A percentile compares a stretch with the other conserved stretches of the same genome.
Evolutionary conservation across 1,140 invertebrate species (phyloP).

Genomic region (Aradophagus sp.): DNA sequence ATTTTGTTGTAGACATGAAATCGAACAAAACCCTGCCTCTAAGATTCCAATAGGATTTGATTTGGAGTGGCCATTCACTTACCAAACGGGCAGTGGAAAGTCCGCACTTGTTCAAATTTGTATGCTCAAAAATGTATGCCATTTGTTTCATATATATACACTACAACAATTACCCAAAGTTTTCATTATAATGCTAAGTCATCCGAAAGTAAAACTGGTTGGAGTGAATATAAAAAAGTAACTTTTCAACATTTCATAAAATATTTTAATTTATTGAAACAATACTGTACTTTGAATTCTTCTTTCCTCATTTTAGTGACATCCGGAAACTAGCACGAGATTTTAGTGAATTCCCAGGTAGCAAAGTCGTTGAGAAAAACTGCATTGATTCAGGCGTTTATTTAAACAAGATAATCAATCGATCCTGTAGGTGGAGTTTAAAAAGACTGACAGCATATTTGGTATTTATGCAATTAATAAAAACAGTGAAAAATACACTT

Average conservation of each 20-base stretch:
- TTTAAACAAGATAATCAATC: conserved; percentile 76
- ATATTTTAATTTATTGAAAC: not conserved
- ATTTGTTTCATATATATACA: conserved; percentile 77
- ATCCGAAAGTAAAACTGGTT: conserved; percentile 77
- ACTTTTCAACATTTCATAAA: conserved; percentile 29
- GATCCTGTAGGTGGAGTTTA: conserved; percentile 78
- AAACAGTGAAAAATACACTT: not conserved
- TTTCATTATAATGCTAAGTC: conserved; percentile 75
- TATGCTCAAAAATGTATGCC: conserved; percentile 72
- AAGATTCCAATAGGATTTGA: conserved; percentile 78
- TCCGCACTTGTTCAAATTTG: conserved; percentile 79
- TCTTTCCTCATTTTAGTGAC: conserved; percentile 74
- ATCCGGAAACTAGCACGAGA: conserved; percentile 79
- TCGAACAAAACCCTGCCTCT: conserved; percentile 67
- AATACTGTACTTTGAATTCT: no score
- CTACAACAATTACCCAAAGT: conserved; percentile 76
- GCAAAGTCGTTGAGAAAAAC: conserved; percentile 76
- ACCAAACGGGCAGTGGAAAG: conserved; percentile 78
- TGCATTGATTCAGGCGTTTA: conserved; percentile 77
- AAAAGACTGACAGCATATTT: conserved; percentile 77
- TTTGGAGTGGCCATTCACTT: conserved; percentile 80
- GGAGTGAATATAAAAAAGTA: conserved; percentile 81
- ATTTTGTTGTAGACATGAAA: conserved; percentile 69
- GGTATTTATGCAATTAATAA: no score
- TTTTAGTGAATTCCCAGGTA: conserved; percentile 76